phyloP scores from a whole-genome alignment of 1,140 invertebrate genomes.

The Lordiphosa collinella region DNA sequence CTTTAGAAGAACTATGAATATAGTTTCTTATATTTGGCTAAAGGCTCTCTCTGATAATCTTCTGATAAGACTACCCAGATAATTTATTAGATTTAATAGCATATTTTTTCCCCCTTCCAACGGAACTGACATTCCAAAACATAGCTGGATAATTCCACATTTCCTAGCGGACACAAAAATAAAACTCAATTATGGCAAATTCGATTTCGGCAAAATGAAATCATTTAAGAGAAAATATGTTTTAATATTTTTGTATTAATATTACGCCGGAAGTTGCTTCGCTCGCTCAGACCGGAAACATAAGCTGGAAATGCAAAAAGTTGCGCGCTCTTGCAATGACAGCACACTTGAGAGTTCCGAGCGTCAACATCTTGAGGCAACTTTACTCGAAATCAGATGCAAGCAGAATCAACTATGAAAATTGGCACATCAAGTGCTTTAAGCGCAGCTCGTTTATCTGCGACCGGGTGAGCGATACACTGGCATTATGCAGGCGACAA shows the following conservation, averaged over 20 bases:
- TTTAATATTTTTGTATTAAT: slow-evolving; percentile 27
- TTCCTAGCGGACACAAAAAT: slow-evolving; percentile 5
- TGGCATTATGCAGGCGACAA: slow-evolving; percentile 28
- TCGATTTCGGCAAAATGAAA: slow-evolving; percentile 50
- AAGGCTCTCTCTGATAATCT: too few relatives aligned
- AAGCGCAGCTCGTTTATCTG: slow-evolving; percentile 61
- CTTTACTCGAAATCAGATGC: slow-evolving; percentile 6
- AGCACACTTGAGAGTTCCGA: slow-evolving; percentile 15
- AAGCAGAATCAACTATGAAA: slow-evolving; percentile 59
- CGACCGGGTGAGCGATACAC: neutral
- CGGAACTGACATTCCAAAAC: neutral
- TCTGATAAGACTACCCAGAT: too few relatives aligned
- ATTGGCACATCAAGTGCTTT: slow-evolving; percentile 66
- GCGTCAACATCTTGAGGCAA: slow-evolving; percentile 28
- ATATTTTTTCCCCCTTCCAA: slow-evolving; percentile 4
- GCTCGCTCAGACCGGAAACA: slow-evolving; percentile 39
- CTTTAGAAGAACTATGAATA: too few relatives aligned
- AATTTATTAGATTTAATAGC: slow-evolving; percentile 21
- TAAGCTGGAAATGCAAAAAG: slow-evolving; percentile 22
- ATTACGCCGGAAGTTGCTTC: slow-evolving; percentile 7
- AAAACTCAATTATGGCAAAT: slow-evolving; percentile 54
- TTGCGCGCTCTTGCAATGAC: slow-evolving; percentile 33
- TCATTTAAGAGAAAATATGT: slow-evolving; percentile 39
- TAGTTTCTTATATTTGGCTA: too few relatives aligned
- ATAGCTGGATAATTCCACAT: neutral